These are phyloP conservation scores for Scolopax rusticola DNA, from an alignment of 2,797 vertebrate genomes.

Conservation along the genomic window DNA sequence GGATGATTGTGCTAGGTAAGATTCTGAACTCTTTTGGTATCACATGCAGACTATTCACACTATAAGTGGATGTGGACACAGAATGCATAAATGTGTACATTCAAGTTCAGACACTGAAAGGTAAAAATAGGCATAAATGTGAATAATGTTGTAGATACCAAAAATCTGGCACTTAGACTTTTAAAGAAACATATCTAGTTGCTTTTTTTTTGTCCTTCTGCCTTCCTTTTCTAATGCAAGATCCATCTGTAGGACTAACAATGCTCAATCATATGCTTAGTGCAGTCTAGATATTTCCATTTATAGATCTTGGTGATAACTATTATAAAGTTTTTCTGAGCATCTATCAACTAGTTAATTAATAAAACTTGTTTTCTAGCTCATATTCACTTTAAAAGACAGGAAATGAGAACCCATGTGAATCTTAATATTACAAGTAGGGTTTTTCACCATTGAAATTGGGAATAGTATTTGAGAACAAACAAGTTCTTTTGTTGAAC, in stretches of 20 bases:
- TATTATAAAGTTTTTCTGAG: neutral
- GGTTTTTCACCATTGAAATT: neutral
- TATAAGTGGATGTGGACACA: neutral
- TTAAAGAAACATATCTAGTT: neutral
- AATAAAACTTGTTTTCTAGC: neutral
- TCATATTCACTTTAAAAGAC: neutral
- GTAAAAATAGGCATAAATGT: neutral
- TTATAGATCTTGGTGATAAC: neutral
- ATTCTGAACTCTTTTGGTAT: neutral
- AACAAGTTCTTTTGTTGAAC: neutral
- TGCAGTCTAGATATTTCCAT: neutral
- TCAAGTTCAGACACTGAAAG: neutral
- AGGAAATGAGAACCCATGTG: neutral
- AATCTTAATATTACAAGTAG: neutral
- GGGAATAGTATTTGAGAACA: neutral
- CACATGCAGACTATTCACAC: neutral
- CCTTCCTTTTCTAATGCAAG: neutral
- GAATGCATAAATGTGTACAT: neutral
- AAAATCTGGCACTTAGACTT: neutral
- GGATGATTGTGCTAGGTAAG: neutral
- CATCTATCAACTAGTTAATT: neutral
- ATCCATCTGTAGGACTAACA: neutral
- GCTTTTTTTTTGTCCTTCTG: neutral
- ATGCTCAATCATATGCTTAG: rapidly evolving
- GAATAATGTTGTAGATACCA: neutral